Percentiles rank a stretch among this genome's conserved stretches.
Conservation (phyloP, 1,140 invertebrate genomes). For the Caenorhabditis briggsae region DNA sequence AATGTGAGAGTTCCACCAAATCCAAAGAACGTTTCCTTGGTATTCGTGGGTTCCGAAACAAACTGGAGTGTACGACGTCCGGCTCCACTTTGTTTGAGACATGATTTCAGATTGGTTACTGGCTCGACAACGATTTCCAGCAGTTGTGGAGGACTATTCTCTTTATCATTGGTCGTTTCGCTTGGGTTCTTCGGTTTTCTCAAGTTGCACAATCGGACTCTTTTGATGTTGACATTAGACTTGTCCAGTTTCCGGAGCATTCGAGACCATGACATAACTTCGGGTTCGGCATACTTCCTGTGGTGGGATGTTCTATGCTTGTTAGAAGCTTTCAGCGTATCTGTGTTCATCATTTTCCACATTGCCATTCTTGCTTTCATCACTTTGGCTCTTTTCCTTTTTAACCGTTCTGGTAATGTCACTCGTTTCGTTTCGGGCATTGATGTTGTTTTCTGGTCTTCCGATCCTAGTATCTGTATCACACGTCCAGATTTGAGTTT, state of each 20-base stretch:
- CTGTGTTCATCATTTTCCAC: too few relatives aligned
- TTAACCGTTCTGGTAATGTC: too few relatives aligned
- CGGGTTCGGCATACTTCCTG: too few relatives aligned
- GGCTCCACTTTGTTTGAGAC: not conserved
- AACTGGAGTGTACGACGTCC: not conserved
- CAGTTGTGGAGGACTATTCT: too few relatives aligned
- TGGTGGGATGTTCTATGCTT: too few relatives aligned
- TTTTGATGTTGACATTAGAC: constrained; percentile 1
- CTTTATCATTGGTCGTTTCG: not conserved
- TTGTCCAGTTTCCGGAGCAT: constrained; percentile 25
- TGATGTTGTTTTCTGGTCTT: too few relatives aligned
- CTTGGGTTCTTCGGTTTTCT: not conserved
- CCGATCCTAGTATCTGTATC: too few relatives aligned
- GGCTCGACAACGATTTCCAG: constrained; percentile 10
- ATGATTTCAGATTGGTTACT: not conserved
- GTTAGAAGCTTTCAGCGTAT: too few relatives aligned
- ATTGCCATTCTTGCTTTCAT: too few relatives aligned
- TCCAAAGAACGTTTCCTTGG: not conserved
- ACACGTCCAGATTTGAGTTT: too few relatives aligned
- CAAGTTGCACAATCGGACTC: not conserved
- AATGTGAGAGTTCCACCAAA: not conserved
- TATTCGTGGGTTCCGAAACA: not conserved
- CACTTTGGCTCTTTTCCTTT: too few relatives aligned
- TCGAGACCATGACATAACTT: constrained; percentile 11
- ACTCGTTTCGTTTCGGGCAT: too few relatives aligned